A percentile compares a stretch with the other conserved stretches of the same genome.
Conservation (phyloP, 2,797 vertebrate species). For the Cyprinodon diabolis region DNA sequence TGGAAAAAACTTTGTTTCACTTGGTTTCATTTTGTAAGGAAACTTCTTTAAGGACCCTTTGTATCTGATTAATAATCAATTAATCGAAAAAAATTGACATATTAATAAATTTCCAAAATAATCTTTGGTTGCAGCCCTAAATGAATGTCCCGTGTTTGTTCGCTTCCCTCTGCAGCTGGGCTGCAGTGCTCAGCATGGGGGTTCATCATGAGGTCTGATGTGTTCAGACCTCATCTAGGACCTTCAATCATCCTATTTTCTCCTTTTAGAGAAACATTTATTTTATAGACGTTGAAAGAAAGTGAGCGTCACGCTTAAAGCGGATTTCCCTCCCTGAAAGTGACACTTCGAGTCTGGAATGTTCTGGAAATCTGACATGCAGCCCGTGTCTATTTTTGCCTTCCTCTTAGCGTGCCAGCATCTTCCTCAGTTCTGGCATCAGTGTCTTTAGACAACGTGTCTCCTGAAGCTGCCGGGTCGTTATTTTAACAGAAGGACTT, state of each 20-base stretch:
- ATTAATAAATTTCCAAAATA: too few species aligned
- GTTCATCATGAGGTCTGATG: too few species aligned
- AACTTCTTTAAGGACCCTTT: too few species aligned
- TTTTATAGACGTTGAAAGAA: neutral
- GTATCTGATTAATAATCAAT: too few species aligned
- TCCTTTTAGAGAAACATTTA: neutral
- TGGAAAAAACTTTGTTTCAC: too few species aligned
- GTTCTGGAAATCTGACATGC: slow-evolving; percentile 29
- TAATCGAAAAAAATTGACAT: too few species aligned
- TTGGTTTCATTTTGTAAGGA: too few species aligned
- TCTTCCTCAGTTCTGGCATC: neutral
- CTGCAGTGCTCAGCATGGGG: too few species aligned
- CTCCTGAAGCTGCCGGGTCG: neutral
- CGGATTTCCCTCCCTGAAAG: slow-evolving; percentile 26
- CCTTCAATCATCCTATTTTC: neutral
- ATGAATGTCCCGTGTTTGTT: too few species aligned
- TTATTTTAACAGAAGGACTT: neutral
- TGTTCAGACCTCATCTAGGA: too few species aligned
- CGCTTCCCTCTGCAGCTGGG: too few species aligned
- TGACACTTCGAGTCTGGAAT: slow-evolving; percentile 49
- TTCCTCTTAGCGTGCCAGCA: neutral
- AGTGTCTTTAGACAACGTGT: neutral
- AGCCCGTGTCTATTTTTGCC: slow-evolving; percentile 52
- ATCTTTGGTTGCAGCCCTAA: too few species aligned
- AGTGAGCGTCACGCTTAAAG: slow-evolving; percentile 15